Base-by-base conservation (phyloP, 2,113 vertebrate species). In the Calonectris borealis region DNA sequence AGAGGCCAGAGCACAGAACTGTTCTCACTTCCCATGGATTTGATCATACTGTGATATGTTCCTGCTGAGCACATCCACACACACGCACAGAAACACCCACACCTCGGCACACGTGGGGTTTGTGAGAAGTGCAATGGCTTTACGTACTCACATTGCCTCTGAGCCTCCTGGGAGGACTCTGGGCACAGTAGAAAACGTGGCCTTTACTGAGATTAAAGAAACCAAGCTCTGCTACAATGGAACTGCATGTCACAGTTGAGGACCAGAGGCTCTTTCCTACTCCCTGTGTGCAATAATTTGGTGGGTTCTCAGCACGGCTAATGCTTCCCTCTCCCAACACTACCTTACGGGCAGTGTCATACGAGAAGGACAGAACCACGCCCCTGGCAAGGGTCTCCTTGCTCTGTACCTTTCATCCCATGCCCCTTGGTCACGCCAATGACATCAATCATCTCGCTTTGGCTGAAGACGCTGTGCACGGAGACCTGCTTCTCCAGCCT, bases 341-440 rank as follows among this genome's bases (percentile, higher is more conserved):
- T 22, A 25, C 27, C 4, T 40, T 31, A 15, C 7, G 17, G 65
- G 29, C 64, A 80, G 36, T 16, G 25, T 24, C 69, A 21, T 0
- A 3, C 4, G 51, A 79, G 69, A 21, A 49, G 26, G 42, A 34
- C 19, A 81, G 51, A 46, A 68, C n/a, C 42, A 51, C 57, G 4
- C 1, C 62, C 38, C 40, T 21, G 14, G 29, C 16, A 19, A 55
- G 52, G 34, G 29, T 49, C 12, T 46, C n/a, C 52, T 16, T 20
- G 38, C 31, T 88, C 72, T 4, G 34, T 48, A 98, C 98, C 98
- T 98, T 98, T 99, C 97, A 98, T 91, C 2, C 98, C 98, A 1
- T 96, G 98, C 19, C 98, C 98, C 86, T 98, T 99, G 91, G 98
- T 98, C 27, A 99, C 98, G 0, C 98, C 98, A 3, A 99, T 98